A percentile compares a stretch with the other conserved stretches of the same genome.
Conservation (phyloP, 2,888 invertebrate genomes). For the Sipha maydis region DNA sequence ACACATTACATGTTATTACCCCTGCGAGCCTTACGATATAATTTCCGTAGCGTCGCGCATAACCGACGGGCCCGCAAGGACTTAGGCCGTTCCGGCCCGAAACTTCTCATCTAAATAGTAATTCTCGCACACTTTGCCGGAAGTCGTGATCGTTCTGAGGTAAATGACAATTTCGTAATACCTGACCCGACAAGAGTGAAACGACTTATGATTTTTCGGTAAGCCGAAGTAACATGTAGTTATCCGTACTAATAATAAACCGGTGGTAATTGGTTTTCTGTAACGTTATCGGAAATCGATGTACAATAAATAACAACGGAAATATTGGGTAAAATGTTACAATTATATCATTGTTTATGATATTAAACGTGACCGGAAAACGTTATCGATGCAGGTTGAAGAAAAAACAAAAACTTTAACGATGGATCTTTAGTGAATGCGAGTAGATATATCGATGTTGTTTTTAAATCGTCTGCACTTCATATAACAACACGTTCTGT, state of each 20-base stretch:
- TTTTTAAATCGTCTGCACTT: neutral
- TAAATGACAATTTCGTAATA: constrained; percentile 24
- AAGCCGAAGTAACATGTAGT: neutral
- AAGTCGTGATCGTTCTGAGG: constrained; percentile 38
- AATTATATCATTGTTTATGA: too few species aligned
- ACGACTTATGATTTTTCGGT: neutral
- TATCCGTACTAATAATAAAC: too few species aligned
- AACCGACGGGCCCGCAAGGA: constrained; percentile 20
- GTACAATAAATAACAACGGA: too few species aligned
- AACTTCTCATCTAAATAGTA: constrained; percentile 53
- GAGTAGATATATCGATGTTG: too few species aligned
- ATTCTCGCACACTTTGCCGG: constrained; percentile 17
- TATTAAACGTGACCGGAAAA: too few species aligned
- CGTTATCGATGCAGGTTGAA: too few species aligned
- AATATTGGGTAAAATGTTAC: too few species aligned
- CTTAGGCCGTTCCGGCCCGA: constrained; percentile 47
- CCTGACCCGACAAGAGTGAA: neutral
- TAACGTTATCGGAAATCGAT: too few species aligned
- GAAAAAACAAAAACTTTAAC: too few species aligned
- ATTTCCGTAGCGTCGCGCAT: constrained; percentile 38
- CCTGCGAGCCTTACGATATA: constrained; percentile 37
- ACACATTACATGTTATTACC: constrained; percentile 36
- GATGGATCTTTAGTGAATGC: too few species aligned
- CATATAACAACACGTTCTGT: neutral
- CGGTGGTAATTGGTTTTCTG: too few species aligned